A percentile compares a stretch with the other conserved stretches of the same genome.
Evolutionary conservation across 1,140 invertebrate species (phyloP).

Genomic region (Drosophila jambulina): DNA sequence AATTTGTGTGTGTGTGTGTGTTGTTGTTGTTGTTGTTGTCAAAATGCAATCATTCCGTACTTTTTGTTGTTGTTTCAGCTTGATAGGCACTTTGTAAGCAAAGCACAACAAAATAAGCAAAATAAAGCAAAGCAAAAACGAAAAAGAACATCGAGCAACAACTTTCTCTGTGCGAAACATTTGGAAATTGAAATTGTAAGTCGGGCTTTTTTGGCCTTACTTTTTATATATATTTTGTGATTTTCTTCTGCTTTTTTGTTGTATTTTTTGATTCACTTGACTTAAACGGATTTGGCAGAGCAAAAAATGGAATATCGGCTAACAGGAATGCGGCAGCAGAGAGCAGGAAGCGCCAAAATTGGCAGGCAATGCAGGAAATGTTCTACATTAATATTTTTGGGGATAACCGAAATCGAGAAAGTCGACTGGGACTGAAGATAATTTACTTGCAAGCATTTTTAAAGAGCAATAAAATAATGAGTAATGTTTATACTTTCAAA

Average conservation of each 20-base stretch:
- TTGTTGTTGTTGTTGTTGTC: conserved; percentile 64
- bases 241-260: conserved; percentile 6
- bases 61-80: conserved; percentile 48
- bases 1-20: conserved; percentile 28
- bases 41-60: conserved; percentile 78
- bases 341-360: conserved; percentile 36
- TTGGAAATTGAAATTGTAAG: conserved; percentile 77
- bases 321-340: conserved; percentile 21
- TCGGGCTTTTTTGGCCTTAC: conserved; percentile 28
- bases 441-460: not conserved
- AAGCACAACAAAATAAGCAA: conserved; percentile 34
- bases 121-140: conserved; percentile 23
- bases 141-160: conserved; percentile 33
- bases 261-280: conserved; percentile 40
- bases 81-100: conserved; percentile 74
- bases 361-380: conserved; percentile 44
- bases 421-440: not conserved
- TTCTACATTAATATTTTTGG: conserved; percentile 20
- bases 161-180: conserved; percentile 50
- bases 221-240: conserved; percentile 36
- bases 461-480: not conserved
- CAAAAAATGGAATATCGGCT: conserved; percentile 7
- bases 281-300: conserved; percentile 61
- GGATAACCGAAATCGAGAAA: not conserved
- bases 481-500: not conserved